A percentile compares a stretch with the other conserved stretches of the same genome.
Conservation (phyloP, 2,888 invertebrate species). For the Agriopis aurantiaria region DNA sequence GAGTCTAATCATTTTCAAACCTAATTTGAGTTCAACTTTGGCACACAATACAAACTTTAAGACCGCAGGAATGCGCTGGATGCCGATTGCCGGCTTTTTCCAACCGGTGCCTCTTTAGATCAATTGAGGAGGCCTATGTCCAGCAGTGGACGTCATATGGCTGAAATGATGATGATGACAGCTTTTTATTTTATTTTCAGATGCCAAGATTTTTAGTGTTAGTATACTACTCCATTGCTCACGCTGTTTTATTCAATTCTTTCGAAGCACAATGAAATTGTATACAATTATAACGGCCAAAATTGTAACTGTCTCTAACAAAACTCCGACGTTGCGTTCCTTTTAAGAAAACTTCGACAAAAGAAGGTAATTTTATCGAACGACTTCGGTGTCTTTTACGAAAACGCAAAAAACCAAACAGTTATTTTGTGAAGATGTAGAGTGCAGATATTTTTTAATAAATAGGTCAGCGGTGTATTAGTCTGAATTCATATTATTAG, state of each 20-base stretch:
- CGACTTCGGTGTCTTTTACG: constrained; percentile 68
- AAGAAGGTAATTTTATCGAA: constrained; percentile 82
- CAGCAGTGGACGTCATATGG: no score
- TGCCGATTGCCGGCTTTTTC: no score
- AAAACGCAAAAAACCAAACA: constrained; percentile 68
- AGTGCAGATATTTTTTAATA: constrained; percentile 72
- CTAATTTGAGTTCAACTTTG: no score
- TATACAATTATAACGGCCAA: constrained; percentile 86
- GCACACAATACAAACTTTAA: no score
- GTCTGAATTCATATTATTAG: constrained; percentile 72
- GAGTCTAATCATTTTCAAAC: no score
- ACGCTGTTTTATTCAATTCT: constrained; percentile 60
- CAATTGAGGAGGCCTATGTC: no score
- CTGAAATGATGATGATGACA: no score
- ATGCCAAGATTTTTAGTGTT: neutral
- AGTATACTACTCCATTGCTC: constrained; percentile 54
- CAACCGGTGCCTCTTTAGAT: no score
- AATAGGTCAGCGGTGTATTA: constrained; percentile 78
- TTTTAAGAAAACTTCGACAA: constrained; percentile 71
- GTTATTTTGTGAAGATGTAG: constrained; percentile 71
- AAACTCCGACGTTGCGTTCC: constrained; percentile 72
- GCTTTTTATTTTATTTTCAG: no score
- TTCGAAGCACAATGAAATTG: constrained; percentile 76
- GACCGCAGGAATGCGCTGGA: no score
- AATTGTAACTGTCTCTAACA: constrained; percentile 84